phyloP scores from a whole-genome alignment of 92 coral and sea anemone species.

The Muricea muricata region DNA sequence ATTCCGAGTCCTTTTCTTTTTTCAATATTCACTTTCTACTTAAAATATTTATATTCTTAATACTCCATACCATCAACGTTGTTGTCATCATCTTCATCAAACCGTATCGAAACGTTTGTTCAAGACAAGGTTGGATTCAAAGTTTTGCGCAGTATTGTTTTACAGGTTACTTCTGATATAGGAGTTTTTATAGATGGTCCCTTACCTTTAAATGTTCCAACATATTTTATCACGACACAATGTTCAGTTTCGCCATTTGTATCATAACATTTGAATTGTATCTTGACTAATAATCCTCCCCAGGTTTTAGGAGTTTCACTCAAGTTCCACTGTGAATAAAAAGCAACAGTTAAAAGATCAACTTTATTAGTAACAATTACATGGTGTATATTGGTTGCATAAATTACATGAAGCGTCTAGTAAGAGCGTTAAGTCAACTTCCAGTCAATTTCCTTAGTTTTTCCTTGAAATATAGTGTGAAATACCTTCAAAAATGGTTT shows the following conservation, averaged over 20 bases:
- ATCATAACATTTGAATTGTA: not conserved
- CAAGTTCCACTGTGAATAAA: slow-evolving; percentile 3
- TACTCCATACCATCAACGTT: too few relatives aligned
- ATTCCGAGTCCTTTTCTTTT: too few relatives aligned
- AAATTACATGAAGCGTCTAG: too few relatives aligned
- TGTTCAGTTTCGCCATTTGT: not conserved
- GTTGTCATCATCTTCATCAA: not conserved
- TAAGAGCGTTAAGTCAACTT: too few relatives aligned
- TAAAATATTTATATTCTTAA: too few relatives aligned
- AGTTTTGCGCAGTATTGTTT: not conserved
- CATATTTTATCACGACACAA: slow-evolving; percentile 10
- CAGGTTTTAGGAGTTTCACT: not conserved
- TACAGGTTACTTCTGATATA: not conserved
- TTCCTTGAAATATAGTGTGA: too few relatives aligned
- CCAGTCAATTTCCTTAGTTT: too few relatives aligned
- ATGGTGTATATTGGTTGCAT: too few relatives aligned
- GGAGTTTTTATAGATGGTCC: not conserved
- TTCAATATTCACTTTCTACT: too few relatives aligned
- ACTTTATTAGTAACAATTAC: too few relatives aligned
- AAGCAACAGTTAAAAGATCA: not conserved
- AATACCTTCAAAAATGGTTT: not conserved
- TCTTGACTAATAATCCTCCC: not conserved
- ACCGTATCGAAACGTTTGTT: not conserved
- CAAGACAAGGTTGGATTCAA: not conserved
- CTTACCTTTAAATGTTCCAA: not conserved